These are phyloP conservation scores for Mythimna ferrago DNA, from an alignment of 2,888 invertebrate species.

Conservation along the genomic window DNA sequence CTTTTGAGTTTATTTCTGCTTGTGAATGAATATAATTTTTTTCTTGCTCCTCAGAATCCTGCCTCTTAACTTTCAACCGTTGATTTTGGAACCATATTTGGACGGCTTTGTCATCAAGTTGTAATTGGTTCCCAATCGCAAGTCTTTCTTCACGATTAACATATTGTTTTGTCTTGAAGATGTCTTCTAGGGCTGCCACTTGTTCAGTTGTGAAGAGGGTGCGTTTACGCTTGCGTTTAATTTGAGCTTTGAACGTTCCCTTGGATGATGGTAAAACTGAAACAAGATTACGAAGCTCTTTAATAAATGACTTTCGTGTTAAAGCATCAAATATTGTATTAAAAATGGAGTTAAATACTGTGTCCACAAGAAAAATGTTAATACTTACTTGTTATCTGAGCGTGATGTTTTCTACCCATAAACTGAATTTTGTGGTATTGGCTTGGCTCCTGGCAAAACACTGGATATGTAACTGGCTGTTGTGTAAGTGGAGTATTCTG, in stretches of 20 bases:
- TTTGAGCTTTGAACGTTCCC: constrained; percentile 65
- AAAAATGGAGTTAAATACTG: neutral
- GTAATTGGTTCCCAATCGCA: constrained; percentile 91
- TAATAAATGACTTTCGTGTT: neutral
- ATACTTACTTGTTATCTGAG: constrained; percentile 60
- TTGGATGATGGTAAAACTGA: constrained; percentile 63
- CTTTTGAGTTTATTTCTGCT: too few relatives aligned
- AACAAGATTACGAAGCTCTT: neutral
- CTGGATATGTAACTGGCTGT: constrained; percentile 22
- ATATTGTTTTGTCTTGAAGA: constrained; percentile 92
- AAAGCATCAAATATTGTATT: neutral
- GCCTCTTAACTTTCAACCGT: constrained; percentile 92
- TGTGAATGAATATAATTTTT: too few relatives aligned
- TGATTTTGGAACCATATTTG: constrained; percentile 96
- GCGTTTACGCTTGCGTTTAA: constrained; percentile 91
- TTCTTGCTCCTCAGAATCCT: constrained; percentile 58
- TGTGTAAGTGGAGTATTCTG: constrained; percentile 40
- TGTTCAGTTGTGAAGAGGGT: constrained; percentile 94
- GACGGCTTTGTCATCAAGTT: constrained; percentile 93
- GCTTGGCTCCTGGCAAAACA: constrained; percentile 20
- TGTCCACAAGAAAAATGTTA: neutral
- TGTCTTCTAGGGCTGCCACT: constrained; percentile 93
- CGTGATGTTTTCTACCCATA: neutral
- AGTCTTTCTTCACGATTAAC: constrained; percentile 93
- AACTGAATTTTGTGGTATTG: neutral